Conservation (phyloP, 1,140 invertebrate species). For the Drosophila gunungcola region DNA sequence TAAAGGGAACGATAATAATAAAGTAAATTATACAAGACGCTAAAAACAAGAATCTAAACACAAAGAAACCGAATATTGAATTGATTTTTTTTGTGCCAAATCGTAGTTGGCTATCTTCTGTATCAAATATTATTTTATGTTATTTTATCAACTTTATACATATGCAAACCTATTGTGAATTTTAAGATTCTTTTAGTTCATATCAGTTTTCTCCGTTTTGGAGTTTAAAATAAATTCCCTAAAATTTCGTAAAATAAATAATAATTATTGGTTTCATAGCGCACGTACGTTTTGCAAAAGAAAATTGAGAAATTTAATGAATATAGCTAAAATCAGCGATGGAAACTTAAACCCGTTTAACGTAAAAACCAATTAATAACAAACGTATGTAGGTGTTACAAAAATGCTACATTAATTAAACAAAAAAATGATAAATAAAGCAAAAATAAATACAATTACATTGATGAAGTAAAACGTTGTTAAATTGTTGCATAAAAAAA, state of each 20-base stretch:
- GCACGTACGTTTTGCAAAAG: slow-evolving; percentile 84
- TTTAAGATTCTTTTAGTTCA: slow-evolving; percentile 14
- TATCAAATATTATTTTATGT: slow-evolving; percentile 18
- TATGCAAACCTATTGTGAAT: slow-evolving; percentile 13
- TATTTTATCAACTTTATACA: slow-evolving; percentile 22
- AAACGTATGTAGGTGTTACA: slow-evolving; percentile 77
- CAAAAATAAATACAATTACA: slow-evolving; percentile 59
- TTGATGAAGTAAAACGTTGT: slow-evolving; percentile 80
- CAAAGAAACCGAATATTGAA: slow-evolving; percentile 16
- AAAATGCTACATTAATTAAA: slow-evolving; percentile 54
- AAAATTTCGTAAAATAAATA: slow-evolving; percentile 58
- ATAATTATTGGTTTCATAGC: slow-evolving; percentile 85
- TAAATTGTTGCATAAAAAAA: slow-evolving; percentile 77
- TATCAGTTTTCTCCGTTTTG: slow-evolving; percentile 42
- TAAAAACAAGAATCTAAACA: slow-evolving; percentile 50
- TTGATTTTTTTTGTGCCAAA: slow-evolving; percentile 38
- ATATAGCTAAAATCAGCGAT: slow-evolving; percentile 72
- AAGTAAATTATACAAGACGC: slow-evolving; percentile 71
- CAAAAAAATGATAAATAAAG: slow-evolving; percentile 44
- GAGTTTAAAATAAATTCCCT: slow-evolving; percentile 31
- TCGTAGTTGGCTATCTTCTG: slow-evolving; percentile 12
- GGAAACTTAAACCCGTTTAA: slow-evolving; percentile 63
- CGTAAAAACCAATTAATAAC: slow-evolving; percentile 64
- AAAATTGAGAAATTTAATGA: slow-evolving; percentile 52
- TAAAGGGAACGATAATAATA: slow-evolving; percentile 77